Conservation (phyloP, 1,140 invertebrate species). For the Triops longicaudatus region DNA sequence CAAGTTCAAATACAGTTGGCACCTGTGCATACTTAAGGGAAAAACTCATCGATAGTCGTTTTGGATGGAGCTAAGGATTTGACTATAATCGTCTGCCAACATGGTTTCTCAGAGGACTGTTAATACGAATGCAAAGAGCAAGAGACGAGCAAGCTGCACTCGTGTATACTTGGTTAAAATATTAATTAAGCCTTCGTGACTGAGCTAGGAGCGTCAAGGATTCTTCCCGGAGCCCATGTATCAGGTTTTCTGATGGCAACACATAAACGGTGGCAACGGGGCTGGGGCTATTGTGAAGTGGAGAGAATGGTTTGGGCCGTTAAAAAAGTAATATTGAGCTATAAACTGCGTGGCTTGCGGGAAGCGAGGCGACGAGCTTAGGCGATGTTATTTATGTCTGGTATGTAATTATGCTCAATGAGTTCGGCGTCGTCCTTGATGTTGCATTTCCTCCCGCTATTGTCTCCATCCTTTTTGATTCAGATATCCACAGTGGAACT, state of each 20-base stretch:
- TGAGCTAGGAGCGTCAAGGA: neutral
- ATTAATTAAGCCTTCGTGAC: conserved; percentile 15
- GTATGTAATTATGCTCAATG: conserved; percentile 8
- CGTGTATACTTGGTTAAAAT: neutral
- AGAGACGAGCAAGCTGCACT: neutral
- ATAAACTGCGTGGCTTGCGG: conserved; percentile 6
- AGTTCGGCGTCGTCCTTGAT: conserved; percentile 14
- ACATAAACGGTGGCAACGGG: neutral
- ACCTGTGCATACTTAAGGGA: neutral
- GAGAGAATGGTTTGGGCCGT: neutral
- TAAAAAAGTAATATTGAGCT: neutral
- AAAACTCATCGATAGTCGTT: too few species aligned
- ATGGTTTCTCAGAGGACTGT: neutral
- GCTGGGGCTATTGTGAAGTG: neutral
- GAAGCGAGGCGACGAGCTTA: conserved; percentile 4
- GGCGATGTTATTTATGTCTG: conserved; percentile 15
- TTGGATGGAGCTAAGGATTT: too few species aligned
- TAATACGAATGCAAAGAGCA: neutral
- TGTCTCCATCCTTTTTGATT: conserved; percentile 12
- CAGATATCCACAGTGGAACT: neutral
- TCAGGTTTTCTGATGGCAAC: neutral
- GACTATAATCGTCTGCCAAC: neutral
- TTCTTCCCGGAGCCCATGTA: neutral
- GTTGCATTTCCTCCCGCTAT: conserved; percentile 5
- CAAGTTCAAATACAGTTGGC: neutral